These are phyloP conservation scores for Aspidoscelis tigris DNA, from an alignment of 2,113 vertebrate genomes.

Conservation along the genomic window DNA sequence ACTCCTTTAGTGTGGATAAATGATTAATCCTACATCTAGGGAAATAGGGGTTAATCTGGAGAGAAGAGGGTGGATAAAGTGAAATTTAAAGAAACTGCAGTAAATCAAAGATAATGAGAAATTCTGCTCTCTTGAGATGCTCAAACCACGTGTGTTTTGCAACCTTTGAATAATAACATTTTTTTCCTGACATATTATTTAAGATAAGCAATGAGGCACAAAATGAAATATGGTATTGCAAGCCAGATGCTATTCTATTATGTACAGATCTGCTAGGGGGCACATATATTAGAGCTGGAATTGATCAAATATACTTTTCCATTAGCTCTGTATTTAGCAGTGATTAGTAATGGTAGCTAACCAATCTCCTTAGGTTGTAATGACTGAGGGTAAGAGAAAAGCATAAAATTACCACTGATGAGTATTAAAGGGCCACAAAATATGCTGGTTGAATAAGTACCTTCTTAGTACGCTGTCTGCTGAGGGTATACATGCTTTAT, in stretches of 20 bases:
- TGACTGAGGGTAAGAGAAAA: constrained; percentile 67
- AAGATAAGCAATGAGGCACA: constrained; percentile 55
- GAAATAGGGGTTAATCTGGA: constrained; percentile 54
- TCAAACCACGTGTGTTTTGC: constrained; percentile 15
- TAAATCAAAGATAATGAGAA: constrained; percentile 65
- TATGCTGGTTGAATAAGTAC: constrained; percentile 56
- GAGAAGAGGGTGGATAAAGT: constrained; percentile 42
- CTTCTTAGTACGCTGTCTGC: constrained; percentile 34
- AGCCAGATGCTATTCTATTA: constrained; percentile 54
- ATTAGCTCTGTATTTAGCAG: constrained; percentile 68
- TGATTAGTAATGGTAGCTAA: constrained; percentile 60
- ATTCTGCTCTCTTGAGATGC: constrained; percentile 32
- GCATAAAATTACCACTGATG: constrained; percentile 68
- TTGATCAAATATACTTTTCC: constrained; percentile 63
- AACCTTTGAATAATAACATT: constrained; percentile 28
- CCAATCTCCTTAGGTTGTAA: constrained; percentile 62
- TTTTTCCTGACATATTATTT: constrained; percentile 37
- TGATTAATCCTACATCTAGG: constrained; percentile 43
- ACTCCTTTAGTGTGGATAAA: constrained; percentile 47
- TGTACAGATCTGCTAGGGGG: constrained; percentile 49
- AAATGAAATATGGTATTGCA: constrained; percentile 45
- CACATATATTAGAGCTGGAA: constrained; percentile 54
- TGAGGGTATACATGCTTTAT: constrained; percentile 17
- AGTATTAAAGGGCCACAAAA: constrained; percentile 58
- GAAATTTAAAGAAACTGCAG: constrained; percentile 58